phyloP scores from a whole-genome alignment of 2,888 invertebrate genomes.

The Ophonus ardosiacus region DNA sequence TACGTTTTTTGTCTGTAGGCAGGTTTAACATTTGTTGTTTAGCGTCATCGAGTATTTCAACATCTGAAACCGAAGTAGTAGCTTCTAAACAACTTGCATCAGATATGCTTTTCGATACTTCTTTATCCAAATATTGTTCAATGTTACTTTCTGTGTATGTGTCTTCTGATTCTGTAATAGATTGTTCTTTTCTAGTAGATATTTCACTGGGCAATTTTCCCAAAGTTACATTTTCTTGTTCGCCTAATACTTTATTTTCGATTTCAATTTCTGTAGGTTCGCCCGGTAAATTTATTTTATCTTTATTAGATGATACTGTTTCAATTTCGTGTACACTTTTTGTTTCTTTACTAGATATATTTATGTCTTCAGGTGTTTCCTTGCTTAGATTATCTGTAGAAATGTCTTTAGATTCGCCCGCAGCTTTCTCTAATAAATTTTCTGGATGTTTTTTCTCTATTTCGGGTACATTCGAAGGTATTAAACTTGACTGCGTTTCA shows the following conservation, averaged over 20 bases:
- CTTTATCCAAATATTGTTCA: constrained; percentile 74
- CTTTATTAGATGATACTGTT: constrained; percentile 8
- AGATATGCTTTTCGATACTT: constrained; percentile 64
- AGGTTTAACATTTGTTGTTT: background rate
- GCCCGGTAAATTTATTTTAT: background rate
- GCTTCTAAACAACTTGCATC: constrained; percentile 55
- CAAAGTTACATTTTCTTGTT: constrained; percentile 72
- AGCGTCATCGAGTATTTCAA: constrained; percentile 74
- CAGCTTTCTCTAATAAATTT: constrained; percentile 71
- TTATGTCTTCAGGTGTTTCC: constrained; percentile 45
- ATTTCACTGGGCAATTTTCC: constrained; percentile 71
- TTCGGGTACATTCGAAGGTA: background rate
- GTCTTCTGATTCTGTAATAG: constrained; percentile 71
- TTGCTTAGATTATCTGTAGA: constrained; percentile 3
- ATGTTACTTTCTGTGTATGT: constrained; percentile 73
- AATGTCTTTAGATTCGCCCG: constrained; percentile 3
- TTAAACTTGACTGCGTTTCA: background rate
- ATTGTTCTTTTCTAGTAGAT: constrained; percentile 70
- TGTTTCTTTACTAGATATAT: constrained; percentile 45
- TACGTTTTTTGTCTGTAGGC: constrained; percentile 51
- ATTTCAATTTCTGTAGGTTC: constrained; percentile 7
- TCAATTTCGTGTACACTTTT: constrained; percentile 45
- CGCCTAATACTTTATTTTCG: constrained; percentile 74
- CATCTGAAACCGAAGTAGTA: constrained; percentile 41
- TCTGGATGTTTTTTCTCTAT: constrained; percentile 67